phyloP scores from a whole-genome alignment of 1,140 invertebrate genomes.

The Rhagoletis pomonella region DNA sequence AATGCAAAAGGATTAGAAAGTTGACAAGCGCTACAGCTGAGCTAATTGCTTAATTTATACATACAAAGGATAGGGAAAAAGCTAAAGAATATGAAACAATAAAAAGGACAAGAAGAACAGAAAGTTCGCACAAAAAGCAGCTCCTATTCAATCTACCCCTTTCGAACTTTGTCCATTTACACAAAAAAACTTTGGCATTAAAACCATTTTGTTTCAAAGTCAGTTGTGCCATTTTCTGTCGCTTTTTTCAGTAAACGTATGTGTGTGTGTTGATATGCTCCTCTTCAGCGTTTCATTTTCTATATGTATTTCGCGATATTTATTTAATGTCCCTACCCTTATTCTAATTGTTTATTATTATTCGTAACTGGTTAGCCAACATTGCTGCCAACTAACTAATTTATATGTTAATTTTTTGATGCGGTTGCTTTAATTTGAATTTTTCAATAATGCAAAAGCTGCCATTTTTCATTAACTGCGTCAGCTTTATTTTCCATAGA shows the following conservation, averaged over 20 bases:
- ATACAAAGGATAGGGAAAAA: neutral
- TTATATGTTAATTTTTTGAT: slow-evolving; percentile 42
- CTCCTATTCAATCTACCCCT: neutral
- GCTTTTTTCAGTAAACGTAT: neutral
- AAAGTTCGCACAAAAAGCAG: neutral
- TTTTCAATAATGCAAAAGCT: slow-evolving; percentile 21
- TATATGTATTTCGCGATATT: neutral
- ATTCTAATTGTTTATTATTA: neutral
- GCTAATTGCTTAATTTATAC: slow-evolving; percentile 43
- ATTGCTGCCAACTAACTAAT: neutral
- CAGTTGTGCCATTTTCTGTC: neutral
- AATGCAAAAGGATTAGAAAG: slow-evolving; percentile 34
- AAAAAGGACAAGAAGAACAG: neutral
- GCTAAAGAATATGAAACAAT: too few relatives aligned
- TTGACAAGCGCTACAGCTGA: neutral
- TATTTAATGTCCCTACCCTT: neutral
- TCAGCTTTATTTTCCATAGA: slow-evolving; percentile 9
- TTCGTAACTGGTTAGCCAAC: slow-evolving; percentile 13
- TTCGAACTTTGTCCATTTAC: neutral
- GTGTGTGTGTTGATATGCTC: neutral
- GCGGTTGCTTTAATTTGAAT: slow-evolving; percentile 35
- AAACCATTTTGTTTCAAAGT: slow-evolving; percentile 1
- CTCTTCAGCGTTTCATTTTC: neutral
- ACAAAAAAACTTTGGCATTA: neutral
- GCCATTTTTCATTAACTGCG: slow-evolving; percentile 32